phyloP scores from a whole-genome alignment of 2,888 invertebrate species.

The Zele albiditarsus region DNA sequence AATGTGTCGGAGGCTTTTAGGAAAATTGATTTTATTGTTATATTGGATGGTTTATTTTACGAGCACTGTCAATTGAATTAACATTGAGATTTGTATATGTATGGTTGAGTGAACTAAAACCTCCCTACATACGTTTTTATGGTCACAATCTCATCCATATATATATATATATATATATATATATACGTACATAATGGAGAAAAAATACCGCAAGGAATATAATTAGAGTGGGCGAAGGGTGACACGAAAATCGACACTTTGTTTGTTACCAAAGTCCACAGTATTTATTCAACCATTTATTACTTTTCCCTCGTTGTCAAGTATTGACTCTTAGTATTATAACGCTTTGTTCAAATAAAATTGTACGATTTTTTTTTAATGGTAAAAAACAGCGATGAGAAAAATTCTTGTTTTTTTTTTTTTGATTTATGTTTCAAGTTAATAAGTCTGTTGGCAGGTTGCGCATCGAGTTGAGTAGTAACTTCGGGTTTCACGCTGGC shows the following conservation, averaged over 20 bases:
- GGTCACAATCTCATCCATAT: not conserved
- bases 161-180: not conserved
- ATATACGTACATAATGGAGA: not conserved
- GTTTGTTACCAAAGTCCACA: not conserved
- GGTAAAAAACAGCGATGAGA: not conserved
- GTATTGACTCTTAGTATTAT: not conserved
- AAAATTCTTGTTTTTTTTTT: not conserved
- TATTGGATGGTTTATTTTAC: conserved; percentile 26
- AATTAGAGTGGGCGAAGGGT: not conserved
- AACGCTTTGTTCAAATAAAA: not conserved
- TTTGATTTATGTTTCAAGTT: not conserved
- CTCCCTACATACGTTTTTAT: not conserved
- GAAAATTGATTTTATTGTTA: conserved; percentile 5
- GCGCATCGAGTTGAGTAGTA: conserved; percentile 51
- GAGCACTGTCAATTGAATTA: conserved; percentile 3
- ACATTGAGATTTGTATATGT: not conserved
- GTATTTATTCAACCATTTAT: not conserved
- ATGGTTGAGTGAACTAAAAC: not conserved
- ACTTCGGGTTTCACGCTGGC: conserved; percentile 58
- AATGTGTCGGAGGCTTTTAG: not conserved
- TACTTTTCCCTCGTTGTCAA: not conserved
- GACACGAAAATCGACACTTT: not conserved
- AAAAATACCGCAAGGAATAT: not conserved
- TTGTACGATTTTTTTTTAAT: not conserved
- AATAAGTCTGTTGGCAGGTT: conserved; percentile 33